Base-by-base conservation (phyloP, 2,113 vertebrate species). In the Ptychochromis oligacanthus region DNA sequence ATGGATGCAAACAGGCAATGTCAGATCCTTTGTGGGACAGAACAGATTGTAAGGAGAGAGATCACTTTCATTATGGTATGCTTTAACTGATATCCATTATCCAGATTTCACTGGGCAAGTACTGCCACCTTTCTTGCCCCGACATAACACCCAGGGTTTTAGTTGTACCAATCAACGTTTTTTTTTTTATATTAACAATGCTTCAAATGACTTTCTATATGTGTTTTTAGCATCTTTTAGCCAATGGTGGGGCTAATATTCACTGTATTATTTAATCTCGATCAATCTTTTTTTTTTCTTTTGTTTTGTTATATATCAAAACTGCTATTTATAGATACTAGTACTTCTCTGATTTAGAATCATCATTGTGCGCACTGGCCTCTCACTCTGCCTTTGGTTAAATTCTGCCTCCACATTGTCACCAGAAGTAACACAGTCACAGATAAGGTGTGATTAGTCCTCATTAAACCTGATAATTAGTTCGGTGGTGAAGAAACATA, bases 401-500 rank as follows among this genome's bases (percentile, higher is more conserved):
- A n/a, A 34, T 61, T 64, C 56, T 75, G 59, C 67, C 57, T 75
- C 18, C 17, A 56, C 65, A n/a, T 34, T 85, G 18, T 38, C 58
- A 77, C 31, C 28, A 89, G 79, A 87, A 84, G 43, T 84, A 80
- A 85, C 85, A 65, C 65, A 84, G 15, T 89, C 70, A 90, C 79
- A 56, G 55, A n/a, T 40, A 81, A 86, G 31, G 87, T 87, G 88
- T 65, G n/a, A 88, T 88, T 70, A 49, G 54, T 78, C 55, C 79
- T 80, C 59, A 59, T 79, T 78, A 83, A 83, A 89, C 64, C 22
- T 87, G 87, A 85, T 89, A 89, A 93, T 91, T 65, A 85, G n/a
- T 34, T 76, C 22, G 9, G 55, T 58, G 82, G 14, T 72, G 56
- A 89, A 64, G 13, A 70, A 74, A 77, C 56, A 61, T 20, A 22